Percentiles rank a stretch among this genome's conserved stretches.
phyloP scores from a whole-genome alignment of 1,140 invertebrate genomes.

The Limonius californicus region DNA sequence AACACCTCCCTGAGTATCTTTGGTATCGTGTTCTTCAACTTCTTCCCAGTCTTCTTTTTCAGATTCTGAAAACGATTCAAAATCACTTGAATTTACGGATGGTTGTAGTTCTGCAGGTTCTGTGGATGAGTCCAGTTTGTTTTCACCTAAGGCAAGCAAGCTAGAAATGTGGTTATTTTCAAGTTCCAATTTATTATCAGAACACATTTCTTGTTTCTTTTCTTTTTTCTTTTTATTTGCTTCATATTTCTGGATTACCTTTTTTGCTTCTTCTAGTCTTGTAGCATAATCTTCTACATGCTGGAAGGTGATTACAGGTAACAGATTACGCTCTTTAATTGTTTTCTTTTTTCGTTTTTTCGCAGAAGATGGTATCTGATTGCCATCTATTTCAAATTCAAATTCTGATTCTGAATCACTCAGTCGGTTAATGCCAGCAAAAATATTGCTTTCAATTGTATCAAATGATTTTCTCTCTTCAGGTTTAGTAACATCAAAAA shows the following conservation, averaged over 20 bases:
- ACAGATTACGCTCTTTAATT: background rate
- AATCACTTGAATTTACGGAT: slow-evolving; percentile 33
- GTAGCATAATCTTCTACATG: slow-evolving; percentile 50
- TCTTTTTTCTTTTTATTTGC: slow-evolving; percentile 12
- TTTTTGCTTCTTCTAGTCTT: slow-evolving; percentile 53
- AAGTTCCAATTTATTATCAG: slow-evolving; percentile 22
- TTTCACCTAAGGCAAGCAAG: slow-evolving; percentile 53
- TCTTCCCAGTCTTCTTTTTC: slow-evolving; percentile 61
- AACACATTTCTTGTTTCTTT: background rate
- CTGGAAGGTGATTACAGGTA: slow-evolving; percentile 38
- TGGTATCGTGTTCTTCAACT: slow-evolving; percentile 50
- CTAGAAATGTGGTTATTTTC: slow-evolving; percentile 47
- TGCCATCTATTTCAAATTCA: slow-evolving; percentile 43
- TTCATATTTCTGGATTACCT: slow-evolving; percentile 51
- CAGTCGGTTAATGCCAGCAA: slow-evolving; percentile 27
- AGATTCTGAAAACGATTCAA: slow-evolving; percentile 52
- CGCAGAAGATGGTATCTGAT: slow-evolving; percentile 35
- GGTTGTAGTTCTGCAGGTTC: background rate
- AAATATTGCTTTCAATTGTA: slow-evolving; percentile 42
- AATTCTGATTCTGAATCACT: slow-evolving; percentile 43
- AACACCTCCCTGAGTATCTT: slow-evolving; percentile 44
- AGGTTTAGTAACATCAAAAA: slow-evolving; percentile 36
- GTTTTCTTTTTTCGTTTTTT: background rate
- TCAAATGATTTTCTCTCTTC: slow-evolving; percentile 33
- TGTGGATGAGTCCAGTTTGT: slow-evolving; percentile 38